phyloP scores from a whole-genome alignment of 2,888 invertebrate genomes.

The Chrysolina oricalcia region DNA sequence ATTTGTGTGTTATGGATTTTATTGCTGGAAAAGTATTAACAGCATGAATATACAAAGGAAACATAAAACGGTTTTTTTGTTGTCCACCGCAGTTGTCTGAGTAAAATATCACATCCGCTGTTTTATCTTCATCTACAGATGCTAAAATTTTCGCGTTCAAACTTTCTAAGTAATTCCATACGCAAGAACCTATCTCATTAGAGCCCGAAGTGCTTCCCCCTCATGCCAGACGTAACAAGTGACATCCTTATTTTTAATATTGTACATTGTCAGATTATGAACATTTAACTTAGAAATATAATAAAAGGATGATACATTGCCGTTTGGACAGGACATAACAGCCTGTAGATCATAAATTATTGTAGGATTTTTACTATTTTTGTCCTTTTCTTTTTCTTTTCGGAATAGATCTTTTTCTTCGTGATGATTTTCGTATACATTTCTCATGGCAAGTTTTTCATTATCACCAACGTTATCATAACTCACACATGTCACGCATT shows the following conservation, averaged over 20 bases:
- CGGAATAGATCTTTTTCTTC: conserved; percentile 28
- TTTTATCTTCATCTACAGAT: no score
- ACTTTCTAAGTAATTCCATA: conserved; percentile 35
- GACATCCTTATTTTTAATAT: conserved; percentile 27
- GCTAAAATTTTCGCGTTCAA: conserved; percentile 36
- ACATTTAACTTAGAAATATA: conserved; percentile 43
- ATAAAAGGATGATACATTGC: conserved; percentile 36
- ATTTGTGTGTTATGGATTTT: conserved; percentile 37
- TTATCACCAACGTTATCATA: conserved; percentile 43
- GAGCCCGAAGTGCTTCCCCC: conserved; percentile 36
- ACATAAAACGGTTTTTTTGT: background rate
- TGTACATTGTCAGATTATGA: conserved; percentile 47
- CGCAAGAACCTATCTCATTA: conserved; percentile 45
- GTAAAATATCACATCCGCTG: conserved; percentile 26
- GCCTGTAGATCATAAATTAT: conserved; percentile 46
- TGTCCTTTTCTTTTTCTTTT: conserved; percentile 30
- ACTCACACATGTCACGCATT: conserved; percentile 50
- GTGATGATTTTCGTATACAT: conserved; percentile 23
- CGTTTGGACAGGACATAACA: background rate
- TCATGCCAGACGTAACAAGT: conserved; percentile 46
- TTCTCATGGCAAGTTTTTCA: conserved; percentile 21
- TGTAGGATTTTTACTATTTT: conserved; percentile 5
- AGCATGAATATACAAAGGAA: background rate
- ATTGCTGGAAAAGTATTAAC: background rate
- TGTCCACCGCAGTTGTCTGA: conserved; percentile 37